Evolutionary conservation across 2,888 invertebrate genomes (phyloP).

Genomic region (Melinopterus prodromus): DNA sequence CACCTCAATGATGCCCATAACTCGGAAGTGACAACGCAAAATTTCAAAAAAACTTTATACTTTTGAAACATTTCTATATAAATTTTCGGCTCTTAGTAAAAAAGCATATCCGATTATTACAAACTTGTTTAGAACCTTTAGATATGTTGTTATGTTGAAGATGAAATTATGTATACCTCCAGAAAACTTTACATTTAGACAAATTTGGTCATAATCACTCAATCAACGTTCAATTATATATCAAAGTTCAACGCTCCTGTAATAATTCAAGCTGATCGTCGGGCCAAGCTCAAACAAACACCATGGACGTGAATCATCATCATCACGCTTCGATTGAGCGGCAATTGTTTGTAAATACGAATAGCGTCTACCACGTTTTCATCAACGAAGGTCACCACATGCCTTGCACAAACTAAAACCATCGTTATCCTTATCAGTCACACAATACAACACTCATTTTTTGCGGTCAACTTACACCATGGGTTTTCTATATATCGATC

Average conservation of each 20-base stretch:
- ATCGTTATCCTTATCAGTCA: not conserved
- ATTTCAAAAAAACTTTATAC: no score
- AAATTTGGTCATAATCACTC: not conserved
- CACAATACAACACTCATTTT: not conserved
- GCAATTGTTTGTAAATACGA: not conserved
- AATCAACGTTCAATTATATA: not conserved
- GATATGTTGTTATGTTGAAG: no score
- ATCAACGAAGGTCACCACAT: not conserved
- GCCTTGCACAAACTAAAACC: not conserved
- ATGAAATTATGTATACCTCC: no score
- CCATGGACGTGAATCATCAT: not conserved
- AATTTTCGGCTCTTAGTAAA: no score
- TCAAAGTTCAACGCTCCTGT: not conserved
- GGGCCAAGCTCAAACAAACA: not conserved
- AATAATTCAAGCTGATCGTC: not conserved
- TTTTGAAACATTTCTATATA: no score
- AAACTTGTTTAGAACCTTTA: no score
- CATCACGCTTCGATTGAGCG: not conserved
- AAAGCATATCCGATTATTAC: no score
- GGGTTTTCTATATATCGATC: not conserved
- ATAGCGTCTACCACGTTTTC: not conserved
- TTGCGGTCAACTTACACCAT: not conserved
- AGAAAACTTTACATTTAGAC: no score
- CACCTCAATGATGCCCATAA: no score
- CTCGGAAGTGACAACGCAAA: no score